Base-by-base conservation (phyloP, 2,888 invertebrate genomes). In the Drosophila atroscutellata region DNA sequence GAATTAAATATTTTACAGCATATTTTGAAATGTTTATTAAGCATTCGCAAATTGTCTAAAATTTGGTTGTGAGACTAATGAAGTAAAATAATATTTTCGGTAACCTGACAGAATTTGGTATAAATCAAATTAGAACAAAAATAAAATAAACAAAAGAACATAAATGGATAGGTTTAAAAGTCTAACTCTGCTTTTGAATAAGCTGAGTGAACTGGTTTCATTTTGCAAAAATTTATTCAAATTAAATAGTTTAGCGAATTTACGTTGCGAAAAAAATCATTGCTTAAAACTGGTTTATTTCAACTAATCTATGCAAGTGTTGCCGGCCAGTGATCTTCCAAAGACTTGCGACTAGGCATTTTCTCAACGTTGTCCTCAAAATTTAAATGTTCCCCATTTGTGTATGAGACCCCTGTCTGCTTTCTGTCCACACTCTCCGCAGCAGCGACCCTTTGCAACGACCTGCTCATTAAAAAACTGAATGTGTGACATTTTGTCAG, bases 401-500 rank as follows among this genome's bases (percentile, higher is more conserved):
- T 36, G 7, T 24, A 18, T 6, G 1, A 54, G 11, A 54, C 13
- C 4, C 7, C 26, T 13, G 2, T 8, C 0, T 4, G 1, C n/a
- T 7, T 9, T 8, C 15, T 20, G 9, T 2, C 2, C 13, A 20
- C 3, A 11, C 13, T n/a, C 37, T 24, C 4, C 3, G 13, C 15
- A 45, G 7, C 11, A 45, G 3, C 20, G 9, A 24, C 6, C 11
- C 18, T 15, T 56, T 28, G n/a, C 26, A 55, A 26, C n/a, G 26
- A 26, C 11, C 64, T 71, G 75, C 73, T 89, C 86, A 89, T 86
- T 86, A 86, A 86, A 89, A 89, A 80, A 58, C 70, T 58, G 79
- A 77, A 75, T 85, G 77, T 72, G 74, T 85, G 75, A 79, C 88
- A 82, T 82, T 82, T 80, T 84, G 85, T 77, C 80, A 80, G 85